Base-by-base conservation (phyloP, 2,888 invertebrate species). In the Ectemnius continuus region DNA sequence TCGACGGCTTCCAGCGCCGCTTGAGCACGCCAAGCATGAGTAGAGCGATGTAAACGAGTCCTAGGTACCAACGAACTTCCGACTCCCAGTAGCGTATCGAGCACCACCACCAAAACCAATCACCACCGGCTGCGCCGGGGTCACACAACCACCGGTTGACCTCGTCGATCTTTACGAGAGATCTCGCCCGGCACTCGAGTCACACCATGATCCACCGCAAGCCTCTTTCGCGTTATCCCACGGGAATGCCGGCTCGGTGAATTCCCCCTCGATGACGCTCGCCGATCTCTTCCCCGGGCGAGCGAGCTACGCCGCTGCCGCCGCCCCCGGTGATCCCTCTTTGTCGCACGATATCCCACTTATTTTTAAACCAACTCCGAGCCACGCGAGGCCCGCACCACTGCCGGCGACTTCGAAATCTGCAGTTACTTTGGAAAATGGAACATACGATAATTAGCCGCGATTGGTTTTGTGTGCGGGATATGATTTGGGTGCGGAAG, bases 1-100 rank as follows among this genome's bases (percentile, higher is more conserved):
- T 89, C 63, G 89, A 88, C 81, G 89, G 89, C 87, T 89, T 89
- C 89, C 89, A 89, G 84, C 89, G 89, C 84, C 89, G 89, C 82
- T 89, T 89, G 62, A 89, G 84, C 76, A 89, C 89, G 76, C 89
- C 89, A 75, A 89, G 85, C 89, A 89, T 89, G 84, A 85, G 77
- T 80, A 83, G 79, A 81, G 80, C 79, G 82, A 84, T 26, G 81
- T 77, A 79, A 79, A 82, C 70, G 76, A 84, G 78, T 73, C 78
- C 81, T 81, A 83, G 79, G 77, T 79, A 71, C 81, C 80, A 83
- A 77, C 67, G 79, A 76, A 78, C 80, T 81, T 84, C 84, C 79
- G 78, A 73, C 75, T 83, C 76, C 82, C 81, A 81, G 73, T 64
- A 71, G 64, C 81, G 80, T 79, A 77, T 71, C 72, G 73, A 77